Evolutionary conservation across 2,113 vertebrate genomes (phyloP).

Genomic region (Rhizomys pruinosus): DNA sequence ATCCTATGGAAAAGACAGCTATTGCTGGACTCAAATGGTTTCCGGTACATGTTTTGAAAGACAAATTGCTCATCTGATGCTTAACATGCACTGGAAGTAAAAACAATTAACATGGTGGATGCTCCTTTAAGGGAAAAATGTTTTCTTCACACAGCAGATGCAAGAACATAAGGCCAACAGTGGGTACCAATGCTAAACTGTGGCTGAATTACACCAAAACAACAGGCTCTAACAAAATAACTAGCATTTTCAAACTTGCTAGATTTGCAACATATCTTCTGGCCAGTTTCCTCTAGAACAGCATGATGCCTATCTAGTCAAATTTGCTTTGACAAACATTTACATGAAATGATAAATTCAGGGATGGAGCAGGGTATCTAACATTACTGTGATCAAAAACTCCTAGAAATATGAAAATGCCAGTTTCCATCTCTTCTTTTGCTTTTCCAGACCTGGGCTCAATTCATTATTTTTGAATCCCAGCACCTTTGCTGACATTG

Average conservation of each 20-base stretch:
- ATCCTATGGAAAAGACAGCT: neutral
- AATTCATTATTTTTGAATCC: neutral
- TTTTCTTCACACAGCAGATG: slow-evolving; percentile 82
- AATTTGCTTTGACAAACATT: slow-evolving; percentile 79
- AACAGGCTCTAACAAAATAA: slow-evolving; percentile 79
- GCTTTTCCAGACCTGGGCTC: neutral
- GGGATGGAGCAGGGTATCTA: slow-evolving; percentile 60
- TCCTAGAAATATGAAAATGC: neutral
- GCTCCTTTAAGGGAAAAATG: slow-evolving; percentile 78
- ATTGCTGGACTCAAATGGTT: neutral
- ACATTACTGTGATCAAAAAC: slow-evolving; percentile 47
- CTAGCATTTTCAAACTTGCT: slow-evolving; percentile 82
- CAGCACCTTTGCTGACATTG: neutral
- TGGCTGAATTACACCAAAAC: slow-evolving; percentile 81
- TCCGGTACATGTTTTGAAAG: slow-evolving; percentile 47
- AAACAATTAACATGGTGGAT: slow-evolving; percentile 64
- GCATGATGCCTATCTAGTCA: slow-evolving; percentile 74
- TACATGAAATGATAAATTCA: slow-evolving; percentile 69
- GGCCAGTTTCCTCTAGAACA: slow-evolving; percentile 77
- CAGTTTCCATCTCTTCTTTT: neutral
- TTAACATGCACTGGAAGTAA: slow-evolving; percentile 60
- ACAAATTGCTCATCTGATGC: slow-evolving; percentile 33
- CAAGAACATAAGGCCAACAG: slow-evolving; percentile 83
- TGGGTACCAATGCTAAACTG: slow-evolving; percentile 83
- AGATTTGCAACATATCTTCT: slow-evolving; percentile 71